These are phyloP conservation scores for Brachypalpus laphriformis DNA, from an alignment of 2,888 invertebrate species.

Conservation along the genomic window DNA sequence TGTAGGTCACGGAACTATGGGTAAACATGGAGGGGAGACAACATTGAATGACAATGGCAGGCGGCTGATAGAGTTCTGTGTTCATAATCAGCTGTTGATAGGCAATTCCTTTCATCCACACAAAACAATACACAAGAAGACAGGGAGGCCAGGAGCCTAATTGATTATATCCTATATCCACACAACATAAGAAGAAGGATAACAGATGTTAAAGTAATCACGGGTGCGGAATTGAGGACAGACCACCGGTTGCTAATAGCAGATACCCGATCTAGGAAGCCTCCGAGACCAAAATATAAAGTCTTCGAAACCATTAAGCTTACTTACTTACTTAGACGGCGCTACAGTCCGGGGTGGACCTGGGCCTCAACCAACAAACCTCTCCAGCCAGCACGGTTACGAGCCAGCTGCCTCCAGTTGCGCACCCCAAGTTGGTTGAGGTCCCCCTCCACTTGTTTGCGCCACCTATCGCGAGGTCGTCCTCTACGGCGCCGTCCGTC, in stretches of 20 bases:
- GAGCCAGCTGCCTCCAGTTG: no score
- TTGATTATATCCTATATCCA: neutral
- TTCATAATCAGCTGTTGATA: neutral
- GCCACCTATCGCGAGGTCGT: no score
- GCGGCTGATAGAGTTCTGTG: neutral
- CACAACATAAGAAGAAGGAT: neutral
- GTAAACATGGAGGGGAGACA: neutral
- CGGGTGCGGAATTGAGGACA: neutral
- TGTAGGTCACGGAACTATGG: neutral
- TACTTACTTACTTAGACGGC: no score
- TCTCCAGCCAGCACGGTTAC: no score
- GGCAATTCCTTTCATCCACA: neutral
- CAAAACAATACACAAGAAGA: neutral
- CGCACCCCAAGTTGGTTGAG: no score
- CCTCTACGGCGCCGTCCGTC: no score
- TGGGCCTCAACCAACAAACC: no score
- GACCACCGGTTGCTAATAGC: neutral
- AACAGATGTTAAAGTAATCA: no score
- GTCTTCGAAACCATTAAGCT: neutral
- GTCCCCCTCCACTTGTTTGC: no score
- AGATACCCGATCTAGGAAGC: neutral
- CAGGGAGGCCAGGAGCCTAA: neutral
- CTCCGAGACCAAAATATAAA: neutral
- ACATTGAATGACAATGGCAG: neutral
- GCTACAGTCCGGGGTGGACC: no score